Evolutionary conservation across 2,888 invertebrate species (phyloP), one percentile per base, ranked within the genome.

Genomic region (Arge pagana): DNA sequence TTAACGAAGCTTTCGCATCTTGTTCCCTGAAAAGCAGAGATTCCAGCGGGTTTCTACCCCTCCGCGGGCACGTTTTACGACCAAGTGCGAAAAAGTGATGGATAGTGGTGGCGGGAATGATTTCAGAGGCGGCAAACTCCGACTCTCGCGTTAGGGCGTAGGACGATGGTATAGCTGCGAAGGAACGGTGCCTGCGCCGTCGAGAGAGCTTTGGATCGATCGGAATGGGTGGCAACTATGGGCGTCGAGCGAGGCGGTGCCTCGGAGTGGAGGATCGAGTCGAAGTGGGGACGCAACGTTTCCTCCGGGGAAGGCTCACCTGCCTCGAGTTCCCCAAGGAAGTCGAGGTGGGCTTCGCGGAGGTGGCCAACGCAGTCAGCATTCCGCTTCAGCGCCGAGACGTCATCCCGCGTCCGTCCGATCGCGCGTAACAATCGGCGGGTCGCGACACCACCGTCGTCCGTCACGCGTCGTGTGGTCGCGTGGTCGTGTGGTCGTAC

Each of bases 331-430:
- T 52, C 51, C 40, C 43, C 26, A 51, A 56, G 59, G 56, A 56
- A 58, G 58, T 33, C 31, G 45, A 45, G 59, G 58, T 55, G 57
- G 50, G 41, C 39, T 57, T 57, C 54, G 58, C 62, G 60, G 64
- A 68, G 65, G 68, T 68, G 64, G 60, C 64, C 64, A 58, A 58
- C 70, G 67, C 70, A 71, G 70, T 71, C 68, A 63, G 60, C 68
- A 64, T 64, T 67, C 70, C 60, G 67, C 70, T 69, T 59, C 59
- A 60, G 70, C 54, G 63, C 64, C 63, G 70, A 65, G 65, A 59
- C 57, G 62, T 60, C 64, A 63, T 54, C 57, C 35, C 59, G 58
- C 57, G 60, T 59, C 58, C 45, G 50, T 42, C 26, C 42, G 36
- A 19, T 43, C 26, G 33, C 26, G 31, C n/a, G 3, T 8, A 19